phyloP scores from a whole-genome alignment of 2,888 invertebrate genomes.

The Catocala fraxini region DNA sequence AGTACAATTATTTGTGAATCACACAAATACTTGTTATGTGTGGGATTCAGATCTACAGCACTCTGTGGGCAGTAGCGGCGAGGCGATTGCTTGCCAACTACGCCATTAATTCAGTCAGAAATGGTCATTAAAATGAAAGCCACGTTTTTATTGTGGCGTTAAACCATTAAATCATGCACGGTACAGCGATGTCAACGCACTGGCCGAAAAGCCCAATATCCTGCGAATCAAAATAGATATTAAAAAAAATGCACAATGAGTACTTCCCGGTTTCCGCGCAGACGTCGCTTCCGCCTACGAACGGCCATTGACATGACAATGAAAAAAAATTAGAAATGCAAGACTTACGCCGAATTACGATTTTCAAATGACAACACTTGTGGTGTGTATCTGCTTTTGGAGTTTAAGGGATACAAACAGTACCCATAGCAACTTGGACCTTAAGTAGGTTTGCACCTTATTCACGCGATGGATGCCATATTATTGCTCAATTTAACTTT shows the following conservation, averaged over 20 bases:
- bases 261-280: conserved; percentile 75
- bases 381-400: conserved; percentile 49
- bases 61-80: no score
- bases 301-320: conserved; percentile 64
- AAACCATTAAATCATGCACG: conserved; percentile 45
- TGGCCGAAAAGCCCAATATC: conserved; percentile 69
- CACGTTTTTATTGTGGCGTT: conserved; percentile 32
- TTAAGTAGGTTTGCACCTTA: no score
- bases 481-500: no score
- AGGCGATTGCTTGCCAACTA: no score
- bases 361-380: conserved; percentile 60
- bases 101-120: neutral
- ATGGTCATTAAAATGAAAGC: conserved; percentile 1
- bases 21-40: no score
- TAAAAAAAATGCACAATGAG: conserved; percentile 76
- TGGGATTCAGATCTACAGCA: no score
- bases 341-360: conserved; percentile 72
- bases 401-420: conserved; percentile 23
- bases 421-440: neutral
- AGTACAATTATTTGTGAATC: no score
- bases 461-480: no score
- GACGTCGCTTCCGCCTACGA: conserved; percentile 73
- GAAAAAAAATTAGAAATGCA: conserved; percentile 70
- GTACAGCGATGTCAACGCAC: conserved; percentile 56
- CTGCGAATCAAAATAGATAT: conserved; percentile 81